Conservation (phyloP, 2,113 vertebrate genomes). For the Podarcis muralis region DNA sequence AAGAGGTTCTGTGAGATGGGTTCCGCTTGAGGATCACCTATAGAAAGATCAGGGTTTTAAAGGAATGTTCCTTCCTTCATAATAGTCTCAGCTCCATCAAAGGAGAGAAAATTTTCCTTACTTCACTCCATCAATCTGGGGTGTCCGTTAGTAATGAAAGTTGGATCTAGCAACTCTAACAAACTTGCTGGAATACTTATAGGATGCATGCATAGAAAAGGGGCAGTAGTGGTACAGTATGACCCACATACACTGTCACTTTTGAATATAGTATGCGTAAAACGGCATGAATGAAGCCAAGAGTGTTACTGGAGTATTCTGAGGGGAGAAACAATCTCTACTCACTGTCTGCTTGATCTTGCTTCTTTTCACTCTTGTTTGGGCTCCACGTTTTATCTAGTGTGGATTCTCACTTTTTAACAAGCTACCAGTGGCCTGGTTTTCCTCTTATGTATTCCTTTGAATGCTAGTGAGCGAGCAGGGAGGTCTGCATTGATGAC, state of each 20-base stretch:
- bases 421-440: neutral
- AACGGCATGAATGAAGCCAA: neutral
- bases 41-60: neutral
- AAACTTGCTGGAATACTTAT: neutral
- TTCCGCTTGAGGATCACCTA: neutral
- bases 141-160: neutral
- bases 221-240: neutral
- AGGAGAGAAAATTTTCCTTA: neutral
- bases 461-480: neutral
- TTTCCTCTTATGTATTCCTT: neutral
- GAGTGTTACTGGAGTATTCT: neutral
- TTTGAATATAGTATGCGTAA: neutral
- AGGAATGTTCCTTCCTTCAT: neutral
- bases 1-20: neutral
- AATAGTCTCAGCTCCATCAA: neutral
- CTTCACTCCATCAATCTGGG: neutral
- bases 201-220: neutral
- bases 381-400: neutral
- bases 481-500: neutral
- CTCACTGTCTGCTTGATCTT: neutral
- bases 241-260: neutral
- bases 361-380: neutral
- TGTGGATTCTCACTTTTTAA: neutral
- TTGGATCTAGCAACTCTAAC: neutral
- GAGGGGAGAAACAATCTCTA: neutral